Percentiles rank a stretch among this genome's conserved stretches.
These are phyloP conservation scores for Macrochelys suwanniensis DNA, from an alignment of 2,797 vertebrate genomes.

Conservation along the genomic window DNA sequence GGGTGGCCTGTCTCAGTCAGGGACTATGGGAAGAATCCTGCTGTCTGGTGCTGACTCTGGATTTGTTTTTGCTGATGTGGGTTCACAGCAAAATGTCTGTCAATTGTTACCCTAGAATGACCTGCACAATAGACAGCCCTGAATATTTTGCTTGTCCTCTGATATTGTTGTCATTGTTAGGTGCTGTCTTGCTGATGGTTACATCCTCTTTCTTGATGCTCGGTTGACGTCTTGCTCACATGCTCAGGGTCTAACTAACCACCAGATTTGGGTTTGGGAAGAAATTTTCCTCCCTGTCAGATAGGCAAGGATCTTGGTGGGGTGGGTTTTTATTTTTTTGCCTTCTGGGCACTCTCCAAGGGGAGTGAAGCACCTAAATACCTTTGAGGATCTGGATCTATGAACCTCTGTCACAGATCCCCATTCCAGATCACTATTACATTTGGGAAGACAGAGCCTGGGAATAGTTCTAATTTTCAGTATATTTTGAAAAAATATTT, in stretches of 20 bases:
- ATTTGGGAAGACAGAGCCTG: neutral
- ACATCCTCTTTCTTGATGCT: neutral
- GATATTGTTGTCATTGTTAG: neutral
- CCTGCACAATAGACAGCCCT: neutral
- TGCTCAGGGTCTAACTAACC: neutral
- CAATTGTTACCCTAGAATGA: neutral
- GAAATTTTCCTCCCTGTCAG: neutral
- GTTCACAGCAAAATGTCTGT: neutral
- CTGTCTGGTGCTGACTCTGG: fast-evolving
- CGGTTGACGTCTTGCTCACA: neutral
- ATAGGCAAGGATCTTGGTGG: neutral
- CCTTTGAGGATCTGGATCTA: neutral
- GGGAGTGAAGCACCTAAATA: neutral
- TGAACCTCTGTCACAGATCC: neutral
- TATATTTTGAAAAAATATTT: neutral
- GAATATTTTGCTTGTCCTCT: neutral
- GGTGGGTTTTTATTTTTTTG: too few species aligned
- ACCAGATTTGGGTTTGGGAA: neutral
- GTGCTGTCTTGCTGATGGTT: neutral
- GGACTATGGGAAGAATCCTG: neutral
- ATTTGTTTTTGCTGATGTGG: fast-evolving
- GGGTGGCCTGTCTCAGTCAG: fast-evolving
- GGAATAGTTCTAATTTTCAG: neutral
- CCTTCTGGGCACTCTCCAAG: neutral
- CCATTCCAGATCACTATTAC: neutral